These are phyloP conservation scores for Drosophila micromelanica DNA, from an alignment of 1,140 invertebrate genomes.

Conservation along the genomic window DNA sequence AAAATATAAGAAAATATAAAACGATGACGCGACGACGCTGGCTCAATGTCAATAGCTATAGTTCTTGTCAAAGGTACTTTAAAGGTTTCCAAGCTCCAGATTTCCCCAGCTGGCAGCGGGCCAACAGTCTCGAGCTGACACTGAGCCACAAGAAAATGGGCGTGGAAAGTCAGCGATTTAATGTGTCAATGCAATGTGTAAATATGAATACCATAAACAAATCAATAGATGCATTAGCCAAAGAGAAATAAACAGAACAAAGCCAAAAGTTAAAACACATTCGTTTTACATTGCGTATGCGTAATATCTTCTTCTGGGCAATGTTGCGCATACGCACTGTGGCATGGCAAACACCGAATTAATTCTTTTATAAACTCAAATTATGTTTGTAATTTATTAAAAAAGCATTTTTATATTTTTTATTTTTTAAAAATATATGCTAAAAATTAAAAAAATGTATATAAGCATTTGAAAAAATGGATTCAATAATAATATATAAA, in stretches of 20 bases:
- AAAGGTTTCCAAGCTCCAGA: slow-evolving; percentile 58
- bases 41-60: slow-evolving; percentile 76
- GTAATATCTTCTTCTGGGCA: neutral
- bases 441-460: too few species aligned
- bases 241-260: slow-evolving; percentile 4
- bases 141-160: slow-evolving; percentile 46
- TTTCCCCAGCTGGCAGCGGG: neutral
- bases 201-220: slow-evolving; percentile 33
- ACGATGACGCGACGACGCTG: slow-evolving; percentile 18
- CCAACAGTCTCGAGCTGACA: slow-evolving; percentile 41
- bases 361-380: neutral
- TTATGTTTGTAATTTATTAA: too few species aligned
- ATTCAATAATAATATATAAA: too few species aligned
- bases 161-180: slow-evolving; percentile 52
- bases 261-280: slow-evolving; percentile 5
- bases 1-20: slow-evolving; percentile 41
- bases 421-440: too few species aligned
- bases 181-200: slow-evolving; percentile 64
- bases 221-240: slow-evolving; percentile 34
- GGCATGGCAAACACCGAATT: neutral
- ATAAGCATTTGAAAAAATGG: too few species aligned
- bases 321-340: slow-evolving; percentile 33
- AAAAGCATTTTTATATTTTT: too few species aligned
- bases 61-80: slow-evolving; percentile 44
- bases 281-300: slow-evolving; percentile 37